Percentiles rank a stretch among this genome's conserved stretches.
These are phyloP conservation scores for Latrodectus elegans DNA, from an alignment of 2,888 invertebrate genomes.

Conservation along the genomic window DNA sequence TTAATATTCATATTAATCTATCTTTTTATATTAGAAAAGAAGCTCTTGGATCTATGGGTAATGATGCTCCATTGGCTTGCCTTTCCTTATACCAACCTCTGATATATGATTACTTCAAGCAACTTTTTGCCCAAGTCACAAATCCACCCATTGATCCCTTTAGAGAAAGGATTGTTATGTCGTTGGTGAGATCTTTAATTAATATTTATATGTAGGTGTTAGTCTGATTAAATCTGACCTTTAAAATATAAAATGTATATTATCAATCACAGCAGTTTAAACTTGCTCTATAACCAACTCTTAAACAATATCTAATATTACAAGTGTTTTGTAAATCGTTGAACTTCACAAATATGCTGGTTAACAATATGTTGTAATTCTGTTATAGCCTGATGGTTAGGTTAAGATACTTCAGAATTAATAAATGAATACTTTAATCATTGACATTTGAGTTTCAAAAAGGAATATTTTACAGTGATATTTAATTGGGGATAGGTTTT, in stretches of 20 bases:
- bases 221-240: not conserved
- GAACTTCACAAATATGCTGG: too few relatives aligned
- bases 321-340: too few relatives aligned
- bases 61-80: conserved; percentile 97
- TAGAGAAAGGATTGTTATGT: conserved; percentile 99
- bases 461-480: too few relatives aligned
- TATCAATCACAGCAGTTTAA: too few relatives aligned
- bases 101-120: conserved; percentile 98
- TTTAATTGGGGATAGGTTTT: too few relatives aligned
- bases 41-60: conserved; percentile 99
- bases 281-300: too few relatives aligned
- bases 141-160: conserved; percentile 99
- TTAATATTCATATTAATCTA: not conserved
- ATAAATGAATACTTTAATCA: too few relatives aligned
- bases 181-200: conserved; percentile 78
- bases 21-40: conserved; percentile 84
- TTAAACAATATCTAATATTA: too few relatives aligned
- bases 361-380: too few relatives aligned
- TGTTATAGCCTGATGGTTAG: too few relatives aligned
- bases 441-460: too few relatives aligned
- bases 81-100: conserved; percentile 95
- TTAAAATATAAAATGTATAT: not conserved
- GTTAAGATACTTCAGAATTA: too few relatives aligned
- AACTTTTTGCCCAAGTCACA: conserved; percentile 98
- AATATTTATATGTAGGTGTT: not conserved